These are phyloP conservation scores for Rousettus madagascariensis DNA, from an alignment of 2,797 vertebrate genomes.

Conservation along the genomic window DNA sequence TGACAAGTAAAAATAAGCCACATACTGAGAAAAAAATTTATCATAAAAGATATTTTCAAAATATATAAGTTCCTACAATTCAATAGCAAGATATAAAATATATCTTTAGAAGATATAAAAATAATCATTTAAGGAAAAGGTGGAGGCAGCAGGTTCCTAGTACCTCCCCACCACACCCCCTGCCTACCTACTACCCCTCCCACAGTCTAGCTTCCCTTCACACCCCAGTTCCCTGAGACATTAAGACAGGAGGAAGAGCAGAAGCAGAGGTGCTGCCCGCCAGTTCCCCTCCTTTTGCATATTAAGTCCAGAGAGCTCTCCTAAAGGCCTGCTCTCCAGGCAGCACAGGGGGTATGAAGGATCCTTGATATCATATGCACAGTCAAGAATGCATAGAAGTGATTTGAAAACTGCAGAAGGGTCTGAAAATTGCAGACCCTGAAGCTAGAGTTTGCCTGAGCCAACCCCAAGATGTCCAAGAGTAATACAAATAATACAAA, in stretches of 20 bases:
- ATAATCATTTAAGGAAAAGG: not conserved
- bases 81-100: not conserved
- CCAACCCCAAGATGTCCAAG: constrained; percentile 97
- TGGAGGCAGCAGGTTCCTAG: not conserved
- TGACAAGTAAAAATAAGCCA: not conserved
- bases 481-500: constrained; percentile 96
- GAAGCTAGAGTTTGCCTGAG: constrained; percentile 96
- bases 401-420: constrained; percentile 94
- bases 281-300: constrained; percentile 82
- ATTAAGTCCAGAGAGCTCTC: constrained; percentile 83
- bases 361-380: constrained; percentile 87
- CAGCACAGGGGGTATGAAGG: constrained; percentile 93
- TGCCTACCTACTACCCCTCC: not conserved
- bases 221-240: not conserved
- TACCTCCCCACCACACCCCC: not conserved
- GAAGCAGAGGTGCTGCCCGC: constrained; percentile 67
- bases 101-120: not conserved
- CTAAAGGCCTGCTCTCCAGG: constrained; percentile 77
- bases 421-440: constrained; percentile 96
- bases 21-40: not conserved
- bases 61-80: not conserved
- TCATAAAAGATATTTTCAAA: not conserved
- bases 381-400: constrained; percentile 92
- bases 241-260: not conserved
- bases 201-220: not conserved